Conservation (phyloP, 1,140 invertebrate species). For the Holotrichia oblita region DNA sequence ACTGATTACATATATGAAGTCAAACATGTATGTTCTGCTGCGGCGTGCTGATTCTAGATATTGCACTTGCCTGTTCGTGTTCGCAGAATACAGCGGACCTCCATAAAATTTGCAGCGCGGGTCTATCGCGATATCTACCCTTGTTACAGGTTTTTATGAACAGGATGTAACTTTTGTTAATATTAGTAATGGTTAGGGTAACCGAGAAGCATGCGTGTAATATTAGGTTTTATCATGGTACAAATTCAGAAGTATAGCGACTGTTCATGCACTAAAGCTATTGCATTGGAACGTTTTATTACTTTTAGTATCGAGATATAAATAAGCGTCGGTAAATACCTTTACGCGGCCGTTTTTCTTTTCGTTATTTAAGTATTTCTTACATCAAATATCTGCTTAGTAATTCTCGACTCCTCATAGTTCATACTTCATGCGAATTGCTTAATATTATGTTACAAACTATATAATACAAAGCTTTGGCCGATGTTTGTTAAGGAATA, state of each 20-base stretch:
- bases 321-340: too few species aligned
- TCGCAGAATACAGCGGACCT: background rate
- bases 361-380: too few species aligned
- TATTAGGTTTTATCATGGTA: background rate
- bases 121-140: background rate
- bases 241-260: background rate
- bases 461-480: too few species aligned
- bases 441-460: too few species aligned
- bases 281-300: background rate
- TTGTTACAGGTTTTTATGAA: background rate
- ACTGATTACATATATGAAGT: too few species aligned
- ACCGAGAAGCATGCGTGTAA: background rate
- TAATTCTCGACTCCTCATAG: too few species aligned
- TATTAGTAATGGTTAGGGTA: background rate
- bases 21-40: background rate
- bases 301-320: background rate
- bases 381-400: too few species aligned
- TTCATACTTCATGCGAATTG: too few species aligned
- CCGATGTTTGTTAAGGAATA: too few species aligned
- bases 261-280: background rate
- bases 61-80: background rate
- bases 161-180: background rate
- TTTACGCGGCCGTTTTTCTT: too few species aligned
- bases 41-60: background rate
- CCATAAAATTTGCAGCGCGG: background rate